Conservation (phyloP, 2,797 vertebrate genomes). For the Coendou prehensilis region DNA sequence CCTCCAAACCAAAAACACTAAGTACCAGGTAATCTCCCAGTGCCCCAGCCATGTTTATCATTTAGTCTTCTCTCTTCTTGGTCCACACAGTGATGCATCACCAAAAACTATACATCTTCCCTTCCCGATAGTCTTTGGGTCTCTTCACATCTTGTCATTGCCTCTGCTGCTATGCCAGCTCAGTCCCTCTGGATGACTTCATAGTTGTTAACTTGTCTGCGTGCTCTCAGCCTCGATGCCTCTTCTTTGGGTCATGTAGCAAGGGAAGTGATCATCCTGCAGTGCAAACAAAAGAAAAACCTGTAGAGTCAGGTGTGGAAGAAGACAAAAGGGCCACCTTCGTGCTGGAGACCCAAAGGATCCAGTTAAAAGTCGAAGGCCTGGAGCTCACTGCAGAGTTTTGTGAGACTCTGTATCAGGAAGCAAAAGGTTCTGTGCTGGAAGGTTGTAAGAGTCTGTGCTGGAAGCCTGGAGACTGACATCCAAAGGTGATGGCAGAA, state of each 20-base stretch:
- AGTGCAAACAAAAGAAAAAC: neutral
- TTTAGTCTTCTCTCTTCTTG: neutral
- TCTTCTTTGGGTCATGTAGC: neutral
- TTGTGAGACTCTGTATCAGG: neutral
- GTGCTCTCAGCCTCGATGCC: neutral
- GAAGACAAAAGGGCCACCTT: neutral
- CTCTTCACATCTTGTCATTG: neutral
- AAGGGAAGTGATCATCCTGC: neutral
- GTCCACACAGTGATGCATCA: neutral
- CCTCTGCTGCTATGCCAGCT: neutral
- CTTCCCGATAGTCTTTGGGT: neutral
- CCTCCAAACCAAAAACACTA: constrained; percentile 9
- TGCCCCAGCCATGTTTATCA: neutral
- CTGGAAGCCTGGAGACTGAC: neutral
- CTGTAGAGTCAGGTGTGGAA: neutral
- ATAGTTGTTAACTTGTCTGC: neutral
- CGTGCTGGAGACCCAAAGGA: neutral
- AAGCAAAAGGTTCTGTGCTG: neutral
- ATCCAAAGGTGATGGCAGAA: neutral
- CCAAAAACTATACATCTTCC: neutral
- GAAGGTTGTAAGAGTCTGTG: neutral
- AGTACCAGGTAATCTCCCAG: neutral
- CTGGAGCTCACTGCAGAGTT: neutral
- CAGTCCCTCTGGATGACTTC: neutral
- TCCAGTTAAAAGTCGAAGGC: neutral